Conservation (phyloP, 2,113 vertebrate genomes). For the Puma concolor region DNA sequence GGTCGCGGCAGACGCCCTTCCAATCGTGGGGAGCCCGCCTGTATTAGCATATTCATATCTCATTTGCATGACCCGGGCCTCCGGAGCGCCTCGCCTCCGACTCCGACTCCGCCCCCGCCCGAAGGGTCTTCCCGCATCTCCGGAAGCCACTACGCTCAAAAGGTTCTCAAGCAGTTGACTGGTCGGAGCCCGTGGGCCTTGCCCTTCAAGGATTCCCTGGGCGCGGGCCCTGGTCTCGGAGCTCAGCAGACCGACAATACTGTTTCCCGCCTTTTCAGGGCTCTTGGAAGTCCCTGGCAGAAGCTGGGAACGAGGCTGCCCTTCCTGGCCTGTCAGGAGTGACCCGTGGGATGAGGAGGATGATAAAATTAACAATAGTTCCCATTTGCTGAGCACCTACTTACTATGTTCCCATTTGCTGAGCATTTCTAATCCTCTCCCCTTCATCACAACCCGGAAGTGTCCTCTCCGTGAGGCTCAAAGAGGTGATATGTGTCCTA, state of each 20-base stretch:
- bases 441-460: neutral
- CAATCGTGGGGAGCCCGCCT: neutral
- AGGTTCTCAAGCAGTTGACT: neutral
- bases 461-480: neutral
- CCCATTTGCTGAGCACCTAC: neutral
- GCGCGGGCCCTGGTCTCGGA: fast-evolving
- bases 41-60: neutral
- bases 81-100: fast-evolving
- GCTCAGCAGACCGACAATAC: neutral
- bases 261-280: neutral
- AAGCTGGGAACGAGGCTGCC: neutral
- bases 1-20: no score
- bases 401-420: neutral
- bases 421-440: neutral
- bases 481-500: neutral
- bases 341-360: neutral
- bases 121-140: neutral
- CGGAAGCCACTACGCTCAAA: neutral
- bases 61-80: neutral
- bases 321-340: neutral
- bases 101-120: fast-evolving
- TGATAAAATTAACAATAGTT: neutral
- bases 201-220: neutral
- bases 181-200: fast-evolving
- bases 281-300: neutral